Evolutionary conservation across 92 coral and sea anemone species (phyloP), one percentile per base, ranked within the genome.

Genomic region (Porites rus): DNA sequence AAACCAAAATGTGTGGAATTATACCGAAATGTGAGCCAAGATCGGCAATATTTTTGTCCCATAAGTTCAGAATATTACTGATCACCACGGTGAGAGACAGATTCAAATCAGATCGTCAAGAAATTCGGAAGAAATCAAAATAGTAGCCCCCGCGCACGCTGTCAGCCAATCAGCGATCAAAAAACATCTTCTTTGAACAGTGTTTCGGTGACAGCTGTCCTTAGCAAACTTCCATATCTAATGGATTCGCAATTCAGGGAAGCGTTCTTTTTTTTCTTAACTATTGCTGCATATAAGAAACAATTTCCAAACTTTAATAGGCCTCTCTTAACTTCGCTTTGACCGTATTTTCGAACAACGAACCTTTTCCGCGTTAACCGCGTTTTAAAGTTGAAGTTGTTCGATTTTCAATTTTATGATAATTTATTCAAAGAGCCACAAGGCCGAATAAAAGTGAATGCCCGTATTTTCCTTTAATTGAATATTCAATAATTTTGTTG

Each of bases 71-170:
- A 71, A 81, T 59, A 81, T 70, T 60, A 81, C 70, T 71, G 86
- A 81, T 70, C 77, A 80, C 58, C 67, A 28, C 81, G 14, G 56
- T 46, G 73, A 74, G 46, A 72, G 72, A 83, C 72, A 83, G 63
- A 74, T 83, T 83, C 79, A 83, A 83, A 83, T 83, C 80, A 83
- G 79, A 59, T 83, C 72, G 59, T 38, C 71, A 18, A 74, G 80
- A 72, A 74, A 83, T 83, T 83, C 87, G 64, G 80, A 46, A 62
- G 80, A 71, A 83, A 83, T 73, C 87, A 83, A 83, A 83, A 83
- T 74, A 83, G 80, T 64, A 62, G 87, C 80, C 87, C 80, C 87
- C 87, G 87, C 87, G 79, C 79, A 74, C 72, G 80, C 4, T 31
- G n/a, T 51, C 65, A 11, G 22, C 87, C 87, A 83, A 83, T 83